Base-by-base conservation (phyloP, 2,888 invertebrate species). In the Tetranychus truncatus region DNA sequence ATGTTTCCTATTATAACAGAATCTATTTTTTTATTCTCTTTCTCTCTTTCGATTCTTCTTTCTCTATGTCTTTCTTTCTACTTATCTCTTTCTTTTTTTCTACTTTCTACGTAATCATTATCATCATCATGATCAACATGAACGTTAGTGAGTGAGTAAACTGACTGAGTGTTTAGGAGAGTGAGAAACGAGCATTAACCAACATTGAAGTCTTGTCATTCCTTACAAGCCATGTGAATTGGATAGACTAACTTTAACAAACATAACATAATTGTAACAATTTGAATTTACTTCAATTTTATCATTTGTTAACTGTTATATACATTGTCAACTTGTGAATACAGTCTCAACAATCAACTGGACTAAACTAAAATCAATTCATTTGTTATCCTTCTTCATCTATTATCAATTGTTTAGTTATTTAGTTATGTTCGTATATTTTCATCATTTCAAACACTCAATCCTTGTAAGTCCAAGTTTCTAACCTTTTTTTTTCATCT, bases 91-190 rank as follows among this genome's bases (percentile, higher is more conserved):
- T 66, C 15, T 1, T 66, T 15, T 2, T 20, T 11, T 24, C 69
- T 21, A 5, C 34, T 20, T 24, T 69, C 34, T 21, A 11, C 20
- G 9, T 24, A 11, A 11, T 34, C 34, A 34, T 34, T 69, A 24
- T 69, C 34, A 69, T 69, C 69, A 69, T 11, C 55, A 55, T 55
- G 11, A 55, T 55, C 55, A 55, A 55, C 55, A 55, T 55, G 55
- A 55, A 55, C 11, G 15, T 55, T 9, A 55, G 55, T 2, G 15
- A 15, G 55, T 55, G 55, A 55, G 55, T 55, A 55, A 55, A 55
- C 55, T 55, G 11, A 55, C 11, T 55, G 55, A 55, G 55, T 55
- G 9, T 55, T 15, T 55, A 15, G 5, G 55, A 55, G 55, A 15
- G 55, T 55, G 55, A 55, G 55, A 55, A 55, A 55, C 55, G 55